A percentile compares a stretch with the other conserved stretches of the same genome.
Conservation (phyloP, 2,797 vertebrate species). For the Lates japonicus region DNA sequence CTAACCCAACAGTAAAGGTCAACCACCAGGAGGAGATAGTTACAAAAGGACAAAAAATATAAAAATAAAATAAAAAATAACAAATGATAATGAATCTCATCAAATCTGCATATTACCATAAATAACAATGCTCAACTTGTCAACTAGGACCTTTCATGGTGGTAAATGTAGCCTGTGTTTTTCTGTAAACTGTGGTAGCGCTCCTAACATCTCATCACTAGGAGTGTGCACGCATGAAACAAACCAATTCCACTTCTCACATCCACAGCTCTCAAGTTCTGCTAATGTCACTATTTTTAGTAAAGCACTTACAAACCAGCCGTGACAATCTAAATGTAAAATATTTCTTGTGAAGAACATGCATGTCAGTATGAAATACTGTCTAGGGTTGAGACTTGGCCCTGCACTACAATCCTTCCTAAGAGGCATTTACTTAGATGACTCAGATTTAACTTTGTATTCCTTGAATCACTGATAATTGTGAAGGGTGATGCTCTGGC, state of each 20-base stretch:
- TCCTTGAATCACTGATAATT: neutral
- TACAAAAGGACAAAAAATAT: neutral
- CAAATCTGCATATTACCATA: conserved; percentile 15
- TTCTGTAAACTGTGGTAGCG: conserved; percentile 47
- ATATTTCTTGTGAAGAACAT: neutral
- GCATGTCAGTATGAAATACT: neutral
- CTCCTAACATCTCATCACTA: conserved; percentile 85
- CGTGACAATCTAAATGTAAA: conserved; percentile 11
- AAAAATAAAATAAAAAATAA: too few relatives aligned
- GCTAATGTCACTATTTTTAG: conserved; percentile 50
- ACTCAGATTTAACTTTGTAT: neutral
- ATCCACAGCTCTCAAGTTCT: conserved; percentile 48
- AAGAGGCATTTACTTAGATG: neutral
- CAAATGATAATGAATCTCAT: neutral
- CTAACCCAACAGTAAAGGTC: conserved; percentile 3
- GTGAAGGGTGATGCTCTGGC: conserved; percentile 10
- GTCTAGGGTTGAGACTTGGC: neutral
- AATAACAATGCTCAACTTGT: conserved; percentile 34
- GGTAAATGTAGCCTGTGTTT: conserved; percentile 38
- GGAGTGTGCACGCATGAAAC: conserved; percentile 92
- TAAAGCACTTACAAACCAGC: conserved; percentile 28
- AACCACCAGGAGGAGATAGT: neutral
- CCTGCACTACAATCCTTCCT: neutral
- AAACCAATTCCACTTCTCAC: conserved; percentile 77
- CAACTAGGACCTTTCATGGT: conserved; percentile 45